Base-by-base conservation (phyloP, 2,113 vertebrate species). In the Oreochromis aureus region DNA sequence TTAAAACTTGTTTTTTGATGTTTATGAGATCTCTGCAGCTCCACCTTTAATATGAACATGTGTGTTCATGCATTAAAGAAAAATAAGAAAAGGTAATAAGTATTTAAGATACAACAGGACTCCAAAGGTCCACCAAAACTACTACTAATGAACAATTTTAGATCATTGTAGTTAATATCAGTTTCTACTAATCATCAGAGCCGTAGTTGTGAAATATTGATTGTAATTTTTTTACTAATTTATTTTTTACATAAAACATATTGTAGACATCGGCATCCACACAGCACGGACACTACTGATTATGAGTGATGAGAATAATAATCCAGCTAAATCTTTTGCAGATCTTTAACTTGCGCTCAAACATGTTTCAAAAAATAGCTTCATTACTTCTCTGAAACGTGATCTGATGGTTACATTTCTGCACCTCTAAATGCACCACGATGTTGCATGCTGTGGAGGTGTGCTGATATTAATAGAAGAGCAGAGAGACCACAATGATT, bases 221-320 rank as follows among this genome's bases (percentile, higher is more conserved):
- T 1, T 58, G 0, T 15, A 15, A 58, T 15, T 5, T 15, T 58
- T 58, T 58, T 7, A 30, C 24, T 30, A 58, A 58, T 58, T 8
- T 0, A 27, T 58, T 5, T 58, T 27, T 58, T 30, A 27, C 55
- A 5, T 58, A 15, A 15, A 8, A 58, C 55, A 6, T 32, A 32
- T 6, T 6, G 32, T 32, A 5, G 32, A 32, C 32, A 58, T 27
- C 2, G 2, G 55, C 0, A 27, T 27, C 0, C 55, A 58, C 27
- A 27, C 55, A 58, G 15, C 11, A 58, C 1, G 12, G 12, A 56
- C 55, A 56, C 12, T 56, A 30, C 13, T 32, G 56, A 18, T 9
- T 59, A 16, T 30, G 56, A 59, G 0, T 15, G 0, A 30, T 2
- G 13, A 59, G 7, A 27, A 58, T 15, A 58, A 27, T 15, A 27